Percentiles rank a stretch among this genome's conserved stretches.
Evolutionary conservation across 1,140 invertebrate species (phyloP).

Genomic region (Drosophila santomea): DNA sequence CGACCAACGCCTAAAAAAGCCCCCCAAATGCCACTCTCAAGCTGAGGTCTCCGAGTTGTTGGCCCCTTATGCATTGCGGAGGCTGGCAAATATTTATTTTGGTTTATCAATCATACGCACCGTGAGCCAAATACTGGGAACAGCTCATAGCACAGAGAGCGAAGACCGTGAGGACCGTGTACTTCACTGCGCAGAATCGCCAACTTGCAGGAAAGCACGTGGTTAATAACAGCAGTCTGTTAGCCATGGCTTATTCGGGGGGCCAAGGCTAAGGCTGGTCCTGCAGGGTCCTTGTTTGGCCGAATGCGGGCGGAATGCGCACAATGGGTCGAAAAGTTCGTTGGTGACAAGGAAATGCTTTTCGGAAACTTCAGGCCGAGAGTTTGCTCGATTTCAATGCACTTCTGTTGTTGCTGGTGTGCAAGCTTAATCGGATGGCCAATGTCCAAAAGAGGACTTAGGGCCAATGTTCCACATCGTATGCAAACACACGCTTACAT

Average conservation of each 20-base stretch:
- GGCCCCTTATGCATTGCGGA: conserved; percentile 63
- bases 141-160: conserved; percentile 24
- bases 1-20: conserved; percentile 56
- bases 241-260: conserved; percentile 17
- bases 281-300: conserved; percentile 20
- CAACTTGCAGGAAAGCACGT: conserved; percentile 65
- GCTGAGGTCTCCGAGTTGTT: conserved; percentile 24
- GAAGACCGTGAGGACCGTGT: background rate
- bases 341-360: conserved; percentile 76
- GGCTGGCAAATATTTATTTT: conserved; percentile 82
- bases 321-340: conserved; percentile 53
- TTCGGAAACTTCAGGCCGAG: conserved; percentile 65
- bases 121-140: conserved; percentile 68
- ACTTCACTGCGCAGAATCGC: conserved; percentile 56
- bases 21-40: conserved; percentile 6
- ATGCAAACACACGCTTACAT: conserved; percentile 33
- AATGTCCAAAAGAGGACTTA: conserved; percentile 35
- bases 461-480: conserved; percentile 43
- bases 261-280: conserved; percentile 71
- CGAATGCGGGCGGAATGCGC: conserved; percentile 18
- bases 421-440: conserved; percentile 8
- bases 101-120: conserved; percentile 83
- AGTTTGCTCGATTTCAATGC: conserved; percentile 52
- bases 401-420: conserved; percentile 16
- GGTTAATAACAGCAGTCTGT: conserved; percentile 50